Conservation (phyloP, 2,113 vertebrate genomes). For the Puffinus mauretanicus region DNA sequence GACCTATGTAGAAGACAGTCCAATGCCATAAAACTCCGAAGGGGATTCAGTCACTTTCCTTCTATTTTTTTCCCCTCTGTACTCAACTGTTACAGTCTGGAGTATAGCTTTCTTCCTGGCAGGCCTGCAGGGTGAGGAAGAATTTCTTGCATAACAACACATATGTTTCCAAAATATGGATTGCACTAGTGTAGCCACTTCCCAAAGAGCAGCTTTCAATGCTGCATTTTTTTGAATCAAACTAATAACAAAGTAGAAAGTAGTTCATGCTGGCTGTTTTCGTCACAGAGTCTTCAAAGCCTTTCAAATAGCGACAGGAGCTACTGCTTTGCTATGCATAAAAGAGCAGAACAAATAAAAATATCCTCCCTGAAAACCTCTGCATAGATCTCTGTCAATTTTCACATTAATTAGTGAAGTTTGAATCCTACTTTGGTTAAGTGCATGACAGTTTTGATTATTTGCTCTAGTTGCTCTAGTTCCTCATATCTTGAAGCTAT, state of each 20-base stretch:
- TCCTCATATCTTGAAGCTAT: background rate
- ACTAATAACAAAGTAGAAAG: conserved; percentile 16
- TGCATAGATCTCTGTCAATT: background rate
- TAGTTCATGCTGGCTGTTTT: background rate
- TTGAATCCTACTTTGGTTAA: background rate
- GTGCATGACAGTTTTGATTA: background rate
- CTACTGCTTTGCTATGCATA: conserved; percentile 7
- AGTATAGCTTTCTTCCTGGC: background rate
- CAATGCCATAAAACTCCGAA: background rate
- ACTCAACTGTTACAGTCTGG: background rate
- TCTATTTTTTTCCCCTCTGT: background rate
- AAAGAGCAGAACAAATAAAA: conserved; percentile 29
- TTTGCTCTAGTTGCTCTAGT: background rate
- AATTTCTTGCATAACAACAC: conserved; percentile 14
- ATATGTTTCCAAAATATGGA: background rate
- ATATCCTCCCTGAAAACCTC: background rate
- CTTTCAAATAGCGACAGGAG: conserved; percentile 27
- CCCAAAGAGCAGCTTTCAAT: background rate
- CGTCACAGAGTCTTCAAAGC: conserved; percentile 22
- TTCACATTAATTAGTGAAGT: background rate
- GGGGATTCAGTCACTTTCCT: background rate
- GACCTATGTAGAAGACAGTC: background rate
- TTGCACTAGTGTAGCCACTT: background rate
- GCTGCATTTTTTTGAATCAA: background rate
- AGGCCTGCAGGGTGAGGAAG: background rate